Conservation (phyloP, 2,113 vertebrate genomes). For the Chamaea fasciata region DNA sequence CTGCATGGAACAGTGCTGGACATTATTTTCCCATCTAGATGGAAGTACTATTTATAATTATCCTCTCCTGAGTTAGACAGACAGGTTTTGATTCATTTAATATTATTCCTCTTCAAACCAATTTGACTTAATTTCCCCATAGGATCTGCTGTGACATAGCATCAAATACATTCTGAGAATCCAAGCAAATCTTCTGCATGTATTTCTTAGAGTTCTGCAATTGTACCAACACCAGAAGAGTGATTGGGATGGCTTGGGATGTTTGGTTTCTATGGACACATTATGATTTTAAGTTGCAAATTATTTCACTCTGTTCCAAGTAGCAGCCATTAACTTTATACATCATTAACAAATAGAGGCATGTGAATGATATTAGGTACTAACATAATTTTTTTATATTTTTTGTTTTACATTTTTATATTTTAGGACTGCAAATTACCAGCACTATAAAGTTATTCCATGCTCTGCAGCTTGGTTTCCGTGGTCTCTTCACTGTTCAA, state of each 20-base stretch:
- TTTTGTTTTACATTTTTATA: not conserved
- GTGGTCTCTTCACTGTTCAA: not conserved
- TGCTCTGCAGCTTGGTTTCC: not conserved
- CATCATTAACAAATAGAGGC: not conserved
- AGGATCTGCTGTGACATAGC: not conserved
- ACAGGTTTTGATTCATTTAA: conserved; percentile 7
- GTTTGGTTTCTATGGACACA: not conserved
- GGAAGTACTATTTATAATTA: conserved; percentile 28
- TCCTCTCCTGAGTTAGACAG: not conserved
- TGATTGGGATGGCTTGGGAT: not conserved
- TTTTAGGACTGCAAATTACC: not conserved
- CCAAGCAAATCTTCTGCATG: not conserved
- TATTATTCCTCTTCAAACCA: not conserved
- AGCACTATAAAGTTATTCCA: not conserved
- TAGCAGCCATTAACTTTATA: not conserved
- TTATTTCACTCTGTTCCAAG: not conserved
- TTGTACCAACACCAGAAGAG: not conserved
- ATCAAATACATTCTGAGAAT: not conserved
- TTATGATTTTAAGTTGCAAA: not conserved
- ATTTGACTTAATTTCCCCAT: conserved; percentile 33
- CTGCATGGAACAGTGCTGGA: not conserved
- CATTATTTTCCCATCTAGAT: not conserved
- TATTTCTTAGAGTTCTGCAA: not conserved
- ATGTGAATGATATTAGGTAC: not conserved
- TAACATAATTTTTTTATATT: not conserved